A percentile compares a stretch with the other conserved stretches of the same genome.
These are phyloP conservation scores for Platynereis dumerilii DNA, from an alignment of 2,888 invertebrate genomes.

Conservation along the genomic window DNA sequence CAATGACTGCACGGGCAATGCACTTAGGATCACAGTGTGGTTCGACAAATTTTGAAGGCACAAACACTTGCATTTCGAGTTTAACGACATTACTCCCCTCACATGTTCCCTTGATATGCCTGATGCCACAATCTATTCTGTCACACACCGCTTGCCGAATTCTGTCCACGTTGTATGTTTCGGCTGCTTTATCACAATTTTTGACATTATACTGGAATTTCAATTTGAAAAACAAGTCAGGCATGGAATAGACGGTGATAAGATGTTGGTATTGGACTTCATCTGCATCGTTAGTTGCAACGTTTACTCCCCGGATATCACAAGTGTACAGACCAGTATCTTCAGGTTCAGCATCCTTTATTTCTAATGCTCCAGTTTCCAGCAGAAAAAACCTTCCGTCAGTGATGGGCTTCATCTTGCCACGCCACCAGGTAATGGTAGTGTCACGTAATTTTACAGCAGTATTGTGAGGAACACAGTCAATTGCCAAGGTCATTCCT, in stretches of 20 bases:
- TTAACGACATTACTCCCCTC: neutral
- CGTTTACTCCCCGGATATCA: neutral
- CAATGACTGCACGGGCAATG: neutral
- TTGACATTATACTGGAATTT: neutral
- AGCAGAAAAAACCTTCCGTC: neutral
- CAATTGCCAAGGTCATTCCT: neutral
- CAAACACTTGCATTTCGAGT: neutral
- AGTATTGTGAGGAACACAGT: neutral
- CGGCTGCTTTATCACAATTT: neutral
- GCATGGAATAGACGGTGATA: neutral
- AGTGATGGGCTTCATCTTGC: neutral
- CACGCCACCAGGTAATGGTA: neutral
- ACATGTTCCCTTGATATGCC: conserved; percentile 1
- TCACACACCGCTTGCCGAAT: neutral
- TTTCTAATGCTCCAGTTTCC: neutral
- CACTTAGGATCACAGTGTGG: neutral
- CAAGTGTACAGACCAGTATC: conserved; percentile 3
- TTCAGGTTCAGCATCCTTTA: conserved; percentile 1
- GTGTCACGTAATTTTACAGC: neutral
- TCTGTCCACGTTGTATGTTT: neutral
- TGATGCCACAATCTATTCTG: neutral
- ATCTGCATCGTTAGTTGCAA: no score
- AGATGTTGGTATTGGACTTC: neutral
- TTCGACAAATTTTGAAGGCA: no score
- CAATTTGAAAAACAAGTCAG: neutral